Conservation (phyloP, 2,888 invertebrate species). For the Eupithecia inturbata region DNA sequence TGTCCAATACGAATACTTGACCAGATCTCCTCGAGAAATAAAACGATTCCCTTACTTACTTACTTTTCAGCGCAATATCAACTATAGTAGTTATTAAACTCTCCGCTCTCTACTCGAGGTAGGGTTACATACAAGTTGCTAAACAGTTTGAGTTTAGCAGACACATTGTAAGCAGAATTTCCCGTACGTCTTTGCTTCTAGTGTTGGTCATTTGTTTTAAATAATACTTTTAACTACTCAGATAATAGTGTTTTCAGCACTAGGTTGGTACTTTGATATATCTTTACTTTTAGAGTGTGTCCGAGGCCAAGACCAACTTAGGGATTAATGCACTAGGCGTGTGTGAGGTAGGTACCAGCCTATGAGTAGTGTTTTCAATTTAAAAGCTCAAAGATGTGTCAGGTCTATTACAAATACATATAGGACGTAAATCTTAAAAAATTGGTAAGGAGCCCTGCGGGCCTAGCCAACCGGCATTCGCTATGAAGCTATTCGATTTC, state of each 20-base stretch:
- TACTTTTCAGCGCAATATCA: background rate
- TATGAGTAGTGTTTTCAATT: no score
- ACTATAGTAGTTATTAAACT: background rate
- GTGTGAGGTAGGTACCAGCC: no score
- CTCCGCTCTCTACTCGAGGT: background rate
- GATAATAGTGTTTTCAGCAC: background rate
- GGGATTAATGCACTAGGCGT: background rate
- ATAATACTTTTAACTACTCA: background rate
- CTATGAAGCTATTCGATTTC: no score
- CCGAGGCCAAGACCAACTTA: background rate
- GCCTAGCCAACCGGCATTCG: no score
- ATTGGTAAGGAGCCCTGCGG: no score
- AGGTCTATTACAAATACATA: no score
- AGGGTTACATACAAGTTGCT: background rate
- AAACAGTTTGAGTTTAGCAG: background rate
- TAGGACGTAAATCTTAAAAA: no score
- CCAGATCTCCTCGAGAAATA: background rate
- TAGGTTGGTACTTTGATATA: no score
- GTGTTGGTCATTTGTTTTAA: background rate
- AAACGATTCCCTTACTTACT: background rate
- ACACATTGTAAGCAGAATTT: background rate
- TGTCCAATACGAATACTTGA: background rate
- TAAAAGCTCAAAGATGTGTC: no score
- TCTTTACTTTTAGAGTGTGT: background rate
- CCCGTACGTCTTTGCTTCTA: background rate